These are phyloP conservation scores for Bedellia somnulentella DNA, from an alignment of 2,888 invertebrate genomes.

Conservation along the genomic window DNA sequence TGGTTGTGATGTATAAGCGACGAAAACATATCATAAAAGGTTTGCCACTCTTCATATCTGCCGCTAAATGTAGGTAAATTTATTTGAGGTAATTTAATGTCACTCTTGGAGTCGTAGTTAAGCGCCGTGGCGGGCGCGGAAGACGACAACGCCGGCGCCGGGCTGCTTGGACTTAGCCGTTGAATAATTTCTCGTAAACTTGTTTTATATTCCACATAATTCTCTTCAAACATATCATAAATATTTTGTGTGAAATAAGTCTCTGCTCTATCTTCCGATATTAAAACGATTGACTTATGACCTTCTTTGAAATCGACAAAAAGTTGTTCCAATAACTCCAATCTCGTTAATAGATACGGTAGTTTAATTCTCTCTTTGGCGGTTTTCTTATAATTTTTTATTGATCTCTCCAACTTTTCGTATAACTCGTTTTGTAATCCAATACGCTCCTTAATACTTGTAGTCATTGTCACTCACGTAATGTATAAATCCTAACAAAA, in stretches of 20 bases:
- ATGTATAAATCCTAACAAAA: too few relatives aligned
- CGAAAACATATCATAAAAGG: conserved; percentile 11
- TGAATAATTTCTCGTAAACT: neutral
- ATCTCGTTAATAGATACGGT: neutral
- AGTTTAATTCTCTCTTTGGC: neutral
- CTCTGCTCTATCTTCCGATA: too few relatives aligned
- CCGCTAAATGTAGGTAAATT: conserved; percentile 11
- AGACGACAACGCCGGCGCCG: neutral
- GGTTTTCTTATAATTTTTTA: neutral
- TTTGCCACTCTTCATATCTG: conserved; percentile 11
- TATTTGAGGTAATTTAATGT: conserved; percentile 10
- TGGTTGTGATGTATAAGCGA: conserved; percentile 11
- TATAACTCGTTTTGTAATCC: neutral
- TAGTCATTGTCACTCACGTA: too few relatives aligned
- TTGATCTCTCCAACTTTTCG: neutral
- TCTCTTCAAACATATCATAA: neutral
- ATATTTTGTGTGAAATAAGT: too few relatives aligned
- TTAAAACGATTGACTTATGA: too few relatives aligned
- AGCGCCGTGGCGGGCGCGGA: neutral
- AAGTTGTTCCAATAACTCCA: neutral
- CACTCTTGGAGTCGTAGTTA: neutral
- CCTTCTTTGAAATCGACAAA: too few relatives aligned
- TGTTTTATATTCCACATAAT: neutral
- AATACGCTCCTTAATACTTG: too few relatives aligned
- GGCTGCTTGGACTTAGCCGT: neutral